phyloP scores from a whole-genome alignment of 2,888 invertebrate genomes.

The Synergus gifuensis region DNA sequence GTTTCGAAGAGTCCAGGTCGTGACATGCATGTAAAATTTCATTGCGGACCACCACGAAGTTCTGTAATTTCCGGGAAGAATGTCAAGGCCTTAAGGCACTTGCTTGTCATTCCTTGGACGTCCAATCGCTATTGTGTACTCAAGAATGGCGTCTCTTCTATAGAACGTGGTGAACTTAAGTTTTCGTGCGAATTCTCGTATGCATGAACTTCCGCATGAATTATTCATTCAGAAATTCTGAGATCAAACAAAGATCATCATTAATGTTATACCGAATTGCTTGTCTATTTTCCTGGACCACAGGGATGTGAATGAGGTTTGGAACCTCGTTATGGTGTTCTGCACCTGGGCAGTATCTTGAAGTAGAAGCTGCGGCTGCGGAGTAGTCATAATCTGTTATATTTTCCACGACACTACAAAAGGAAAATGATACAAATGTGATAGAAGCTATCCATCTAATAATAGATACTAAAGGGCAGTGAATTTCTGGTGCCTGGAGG shows the following conservation, averaged over 20 bases:
- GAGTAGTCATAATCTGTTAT: background rate
- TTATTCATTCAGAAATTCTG: conserved; percentile 54
- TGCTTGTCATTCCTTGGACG: conserved; percentile 27
- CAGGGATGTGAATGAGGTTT: background rate
- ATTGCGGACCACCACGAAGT: conserved; percentile 20
- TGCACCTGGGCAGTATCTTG: background rate
- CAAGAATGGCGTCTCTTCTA: background rate
- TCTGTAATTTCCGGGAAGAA: conserved; percentile 9
- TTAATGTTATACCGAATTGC: conserved; percentile 19
- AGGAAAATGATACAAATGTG: background rate
- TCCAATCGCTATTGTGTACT: conserved; percentile 20
- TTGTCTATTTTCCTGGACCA: background rate
- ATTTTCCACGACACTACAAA: too few species aligned
- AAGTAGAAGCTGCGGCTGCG: background rate
- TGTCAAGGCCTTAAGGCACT: conserved; percentile 19
- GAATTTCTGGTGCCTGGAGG: conserved; percentile 45
- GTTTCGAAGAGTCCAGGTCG: background rate
- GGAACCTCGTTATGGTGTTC: background rate
- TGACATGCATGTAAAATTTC: conserved; percentile 5
- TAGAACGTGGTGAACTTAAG: conserved; percentile 6
- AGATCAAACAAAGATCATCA: conserved; percentile 52
- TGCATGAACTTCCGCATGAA: conserved; percentile 55
- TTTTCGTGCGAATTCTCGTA: conserved; percentile 53
- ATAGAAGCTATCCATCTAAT: conserved; percentile 7
- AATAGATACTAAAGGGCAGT: conserved; percentile 35